A percentile compares a stretch with the other conserved stretches of the same genome.
Evolutionary conservation across 2,888 invertebrate genomes (phyloP).

Genomic region (Carterocephalus palaemon): DNA sequence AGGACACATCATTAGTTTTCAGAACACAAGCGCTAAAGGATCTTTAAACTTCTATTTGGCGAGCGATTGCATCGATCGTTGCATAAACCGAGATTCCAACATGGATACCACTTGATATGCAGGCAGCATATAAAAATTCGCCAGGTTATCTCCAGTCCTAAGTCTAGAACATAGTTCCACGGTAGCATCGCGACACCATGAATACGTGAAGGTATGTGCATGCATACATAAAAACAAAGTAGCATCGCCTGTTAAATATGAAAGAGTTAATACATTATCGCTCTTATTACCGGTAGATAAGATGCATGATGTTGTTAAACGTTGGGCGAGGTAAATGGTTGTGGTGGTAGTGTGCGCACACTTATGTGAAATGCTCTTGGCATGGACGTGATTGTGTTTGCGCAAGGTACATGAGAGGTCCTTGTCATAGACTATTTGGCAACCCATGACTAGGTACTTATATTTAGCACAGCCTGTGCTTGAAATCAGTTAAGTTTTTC

Average conservation of each 20-base stretch:
- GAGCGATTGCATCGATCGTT: slow-evolving; percentile 34
- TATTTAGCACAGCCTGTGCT: slow-evolving; percentile 8
- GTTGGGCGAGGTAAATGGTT: slow-evolving; percentile 6
- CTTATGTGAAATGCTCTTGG: slow-evolving; percentile 32
- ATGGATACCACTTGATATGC: slow-evolving; percentile 36
- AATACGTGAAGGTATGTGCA: slow-evolving; percentile 44
- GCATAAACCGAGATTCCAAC: slow-evolving; percentile 42
- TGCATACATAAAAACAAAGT: slow-evolving; percentile 28
- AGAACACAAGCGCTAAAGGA: slow-evolving; percentile 19
- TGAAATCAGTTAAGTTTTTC: background rate
- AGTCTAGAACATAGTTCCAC: slow-evolving; percentile 41
- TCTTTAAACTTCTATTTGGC: slow-evolving; percentile 20
- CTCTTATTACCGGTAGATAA: slow-evolving; percentile 11
- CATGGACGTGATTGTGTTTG: slow-evolving; percentile 19
- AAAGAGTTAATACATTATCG: slow-evolving; percentile 5
- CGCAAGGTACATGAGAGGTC: slow-evolving; percentile 38
- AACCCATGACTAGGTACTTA: slow-evolving; percentile 24
- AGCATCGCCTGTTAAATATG: slow-evolving; percentile 4
- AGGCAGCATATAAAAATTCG: slow-evolving; percentile 49
- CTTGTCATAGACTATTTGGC: slow-evolving; percentile 35
- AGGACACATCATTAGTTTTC: too few species aligned
- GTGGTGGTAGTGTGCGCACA: slow-evolving; percentile 29
- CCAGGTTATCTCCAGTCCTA: slow-evolving; percentile 46
- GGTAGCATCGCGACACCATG: slow-evolving; percentile 47
- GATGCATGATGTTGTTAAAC: slow-evolving; percentile 1